Percentiles rank a stretch among this genome's conserved stretches.
Conservation (phyloP, 1,140 invertebrate genomes). For the Phortica variegata region DNA sequence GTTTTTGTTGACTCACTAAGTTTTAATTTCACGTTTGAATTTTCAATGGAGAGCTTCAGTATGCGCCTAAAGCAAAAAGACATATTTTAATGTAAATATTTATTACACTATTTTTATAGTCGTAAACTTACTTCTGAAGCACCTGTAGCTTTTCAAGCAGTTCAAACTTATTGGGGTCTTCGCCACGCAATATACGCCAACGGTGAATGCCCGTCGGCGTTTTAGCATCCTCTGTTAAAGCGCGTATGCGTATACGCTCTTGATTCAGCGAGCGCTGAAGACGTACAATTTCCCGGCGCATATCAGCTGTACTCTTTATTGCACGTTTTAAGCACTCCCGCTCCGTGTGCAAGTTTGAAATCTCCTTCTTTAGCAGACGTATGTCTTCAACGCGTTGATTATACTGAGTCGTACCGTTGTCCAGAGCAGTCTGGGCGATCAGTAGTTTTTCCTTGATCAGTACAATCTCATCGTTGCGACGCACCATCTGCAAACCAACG, state of each 20-base stretch:
- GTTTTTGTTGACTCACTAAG: constrained; percentile 28
- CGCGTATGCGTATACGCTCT: constrained; percentile 71
- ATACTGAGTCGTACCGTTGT: constrained; percentile 68
- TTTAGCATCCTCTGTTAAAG: constrained; percentile 75
- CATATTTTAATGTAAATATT: constrained; percentile 3
- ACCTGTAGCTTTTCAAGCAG: constrained; percentile 68
- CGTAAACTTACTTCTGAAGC: constrained; percentile 63
- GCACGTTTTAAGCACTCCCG: constrained; percentile 64
- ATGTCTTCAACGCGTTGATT: constrained; percentile 73
- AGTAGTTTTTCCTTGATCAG: constrained; percentile 74
- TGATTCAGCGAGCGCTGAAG: constrained; percentile 72
- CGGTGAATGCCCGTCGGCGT: constrained; percentile 80
- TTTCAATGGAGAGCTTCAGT: constrained; percentile 36
- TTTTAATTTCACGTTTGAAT: constrained; percentile 27
- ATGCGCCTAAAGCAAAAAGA: constrained; percentile 20
- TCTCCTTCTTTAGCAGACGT: constrained; percentile 72
- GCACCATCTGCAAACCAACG: constrained; percentile 72
- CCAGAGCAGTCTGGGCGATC: constrained; percentile 68
- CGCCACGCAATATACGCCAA: constrained; percentile 72
- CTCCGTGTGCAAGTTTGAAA: constrained; percentile 68
- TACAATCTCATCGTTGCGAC: constrained; percentile 73
- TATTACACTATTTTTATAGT: constrained; percentile 6
- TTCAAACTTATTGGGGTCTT: constrained; percentile 69
- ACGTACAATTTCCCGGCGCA: constrained; percentile 72
- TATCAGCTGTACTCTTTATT: constrained; percentile 64